These are phyloP conservation scores for Morpho helenor DNA, from an alignment of 2,888 invertebrate species.

Conservation along the genomic window DNA sequence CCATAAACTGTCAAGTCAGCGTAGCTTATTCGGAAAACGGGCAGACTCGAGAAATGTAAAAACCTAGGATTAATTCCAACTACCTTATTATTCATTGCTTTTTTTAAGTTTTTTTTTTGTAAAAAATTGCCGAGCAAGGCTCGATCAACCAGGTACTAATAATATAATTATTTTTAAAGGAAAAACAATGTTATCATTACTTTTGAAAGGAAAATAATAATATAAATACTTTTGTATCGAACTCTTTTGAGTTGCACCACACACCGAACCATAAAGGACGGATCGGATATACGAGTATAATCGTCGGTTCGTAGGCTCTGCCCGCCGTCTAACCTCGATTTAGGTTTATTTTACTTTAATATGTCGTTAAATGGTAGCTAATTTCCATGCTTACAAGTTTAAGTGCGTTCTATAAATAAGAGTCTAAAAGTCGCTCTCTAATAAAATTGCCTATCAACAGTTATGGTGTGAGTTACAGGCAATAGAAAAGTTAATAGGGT, in stretches of 20 bases:
- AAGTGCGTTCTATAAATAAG: slow-evolving; percentile 18
- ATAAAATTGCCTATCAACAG: slow-evolving; percentile 16
- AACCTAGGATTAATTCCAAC: too few relatives aligned
- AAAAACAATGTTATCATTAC: too few relatives aligned
- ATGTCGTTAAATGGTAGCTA: slow-evolving; percentile 26
- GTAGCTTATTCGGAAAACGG: too few relatives aligned
- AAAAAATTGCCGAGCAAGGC: too few relatives aligned
- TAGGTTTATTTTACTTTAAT: slow-evolving; percentile 33
- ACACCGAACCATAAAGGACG: slow-evolving; percentile 29
- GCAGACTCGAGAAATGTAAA: too few relatives aligned
- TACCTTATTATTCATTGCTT: too few relatives aligned
- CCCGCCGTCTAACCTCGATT: slow-evolving; percentile 28
- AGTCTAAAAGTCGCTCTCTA: slow-evolving; percentile 7
- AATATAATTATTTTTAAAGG: too few relatives aligned
- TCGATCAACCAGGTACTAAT: too few relatives aligned
- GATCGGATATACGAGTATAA: slow-evolving; percentile 17
- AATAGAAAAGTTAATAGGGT: slow-evolving; percentile 12
- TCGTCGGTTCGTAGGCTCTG: slow-evolving; percentile 19
- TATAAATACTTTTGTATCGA: too few relatives aligned
- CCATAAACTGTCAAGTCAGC: too few relatives aligned
- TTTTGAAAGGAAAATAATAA: too few relatives aligned
- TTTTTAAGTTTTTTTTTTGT: too few relatives aligned
- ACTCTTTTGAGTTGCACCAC: slow-evolving; percentile 18
- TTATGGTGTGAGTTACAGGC: slow-evolving; percentile 13
- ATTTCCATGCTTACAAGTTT: slow-evolving; percentile 25